Evolutionary conservation across 2,797 vertebrate genomes (phyloP), one percentile per base, ranked within the genome.

Genomic region (Monodelphis domestica): DNA sequence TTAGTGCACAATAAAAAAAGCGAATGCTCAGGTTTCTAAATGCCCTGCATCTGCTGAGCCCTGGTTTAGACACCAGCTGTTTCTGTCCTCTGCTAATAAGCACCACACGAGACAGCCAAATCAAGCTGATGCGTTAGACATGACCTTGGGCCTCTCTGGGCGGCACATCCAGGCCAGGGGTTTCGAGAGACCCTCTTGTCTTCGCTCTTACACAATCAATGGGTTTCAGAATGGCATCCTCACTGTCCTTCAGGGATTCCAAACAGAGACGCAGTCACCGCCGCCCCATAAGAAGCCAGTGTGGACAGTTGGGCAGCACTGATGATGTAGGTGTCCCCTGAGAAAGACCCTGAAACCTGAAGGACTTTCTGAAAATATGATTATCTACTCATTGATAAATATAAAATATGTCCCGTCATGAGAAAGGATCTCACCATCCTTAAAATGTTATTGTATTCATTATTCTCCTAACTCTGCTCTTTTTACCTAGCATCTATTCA

Each of bases 81-180:
- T 95, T 97, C 97, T 97, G 87, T 94, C 90, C 96, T 97, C 95
- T 96, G 95, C 96, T 96, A 97, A 96, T 97, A 96, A 91, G 93
- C 95, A 93, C 63, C 92, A 57, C 96, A 96, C 30, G 97, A 93
- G 95, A 63, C 54, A 95, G 70, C 21, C 57, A 90, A 0, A 52
- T 89, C 97, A 91, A 28, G 51, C 94, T 90, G 89, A 91, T 87
- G 94, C 96, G 94, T 96, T 96, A 95, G 93, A 97, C 96, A 89
- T 97, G 94, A 98, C 84, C 93, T 98, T 96, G 92, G 15, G 9
- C 33, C 96, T 96, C 53, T 94, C 52, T 90, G 91, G 0, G 1
- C 54, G 89, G 90, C 50, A 17, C 24, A 53, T 89, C 52, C 87
- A 93, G 93, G 89, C 51, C 90, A 63, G 93, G 63, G 50, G 4